Percentiles rank a stretch among this genome's conserved stretches.
These are phyloP conservation scores for Drosophila erecta DNA, from an alignment of 1,140 invertebrate species.

Conservation along the genomic window DNA sequence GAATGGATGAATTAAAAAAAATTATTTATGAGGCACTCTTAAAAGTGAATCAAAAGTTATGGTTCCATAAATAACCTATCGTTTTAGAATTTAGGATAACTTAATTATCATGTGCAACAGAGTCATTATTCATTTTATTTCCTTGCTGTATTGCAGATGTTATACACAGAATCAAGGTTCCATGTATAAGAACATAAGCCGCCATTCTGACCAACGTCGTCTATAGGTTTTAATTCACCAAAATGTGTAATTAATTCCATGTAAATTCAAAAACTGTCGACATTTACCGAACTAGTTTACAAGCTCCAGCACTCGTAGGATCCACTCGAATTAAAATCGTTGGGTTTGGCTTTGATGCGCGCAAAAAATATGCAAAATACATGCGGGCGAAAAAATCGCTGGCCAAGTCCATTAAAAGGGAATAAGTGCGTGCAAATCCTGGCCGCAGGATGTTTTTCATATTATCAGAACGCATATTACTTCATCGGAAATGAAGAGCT, in stretches of 20 bases:
- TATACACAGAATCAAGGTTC: too few species aligned
- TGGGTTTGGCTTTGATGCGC: constrained; percentile 20
- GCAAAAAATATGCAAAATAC: constrained; percentile 33
- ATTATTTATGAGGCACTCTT: neutral
- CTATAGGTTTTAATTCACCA: too few species aligned
- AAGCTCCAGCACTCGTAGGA: neutral
- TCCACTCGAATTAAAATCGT: constrained; percentile 9
- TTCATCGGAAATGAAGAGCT: constrained; percentile 75
- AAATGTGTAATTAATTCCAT: too few species aligned
- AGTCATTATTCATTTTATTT: neutral
- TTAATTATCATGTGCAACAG: too few species aligned
- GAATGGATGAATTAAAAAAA: neutral
- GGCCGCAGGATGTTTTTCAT: constrained; percentile 75
- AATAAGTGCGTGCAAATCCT: constrained; percentile 82
- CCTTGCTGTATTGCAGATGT: too few species aligned
- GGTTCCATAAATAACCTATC: neutral
- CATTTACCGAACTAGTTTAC: constrained; percentile 9
- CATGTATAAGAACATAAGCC: too few species aligned
- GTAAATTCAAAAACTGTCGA: too few species aligned
- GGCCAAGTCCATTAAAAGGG: constrained; percentile 77
- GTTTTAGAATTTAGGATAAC: neutral
- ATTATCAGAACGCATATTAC: constrained; percentile 80
- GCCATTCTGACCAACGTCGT: too few species aligned
- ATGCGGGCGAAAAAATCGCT: constrained; percentile 19
- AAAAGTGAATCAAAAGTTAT: too few species aligned